These are phyloP conservation scores for Pinctada fucata DNA, from an alignment of 2,888 invertebrate species.

Conservation along the genomic window DNA sequence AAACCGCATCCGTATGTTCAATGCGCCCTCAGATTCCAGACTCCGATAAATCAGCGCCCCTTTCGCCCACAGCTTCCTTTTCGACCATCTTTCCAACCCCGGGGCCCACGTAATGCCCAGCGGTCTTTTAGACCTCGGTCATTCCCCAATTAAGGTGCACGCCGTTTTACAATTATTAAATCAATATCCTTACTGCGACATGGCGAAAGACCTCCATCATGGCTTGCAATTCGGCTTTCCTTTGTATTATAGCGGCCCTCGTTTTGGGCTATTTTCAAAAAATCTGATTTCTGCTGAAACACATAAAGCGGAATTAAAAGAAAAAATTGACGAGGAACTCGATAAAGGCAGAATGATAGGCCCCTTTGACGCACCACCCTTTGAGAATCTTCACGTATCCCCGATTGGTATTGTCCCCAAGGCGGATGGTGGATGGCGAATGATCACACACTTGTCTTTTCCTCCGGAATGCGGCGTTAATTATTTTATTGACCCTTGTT, in stretches of 20 bases:
- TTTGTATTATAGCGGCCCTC: neutral
- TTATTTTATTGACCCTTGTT: constrained; percentile 27
- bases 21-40: neutral
- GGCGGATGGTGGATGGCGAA: constrained; percentile 17
- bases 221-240: constrained; percentile 5
- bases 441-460: constrained; percentile 23
- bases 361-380: constrained; percentile 21
- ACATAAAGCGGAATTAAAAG: constrained; percentile 9
- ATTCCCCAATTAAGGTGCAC: constrained; percentile 3
- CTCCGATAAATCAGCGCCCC: too few species aligned
- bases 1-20: neutral
- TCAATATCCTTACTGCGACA: neutral
- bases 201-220: neutral
- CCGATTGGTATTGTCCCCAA: constrained; percentile 42
- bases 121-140: constrained; percentile 2
- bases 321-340: constrained; percentile 30
- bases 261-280: neutral
- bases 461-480: constrained; percentile 12
- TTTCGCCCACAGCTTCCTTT: too few species aligned
- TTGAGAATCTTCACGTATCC: constrained; percentile 18
- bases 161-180: neutral
- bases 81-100: too few species aligned
- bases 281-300: constrained; percentile 12
- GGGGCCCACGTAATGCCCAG: neutral
- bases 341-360: constrained; percentile 21